These are phyloP conservation scores for Heliocidaris erythrogramma DNA, from an alignment of 35 echinoderm and acorn worm genomes.

Conservation along the genomic window DNA sequence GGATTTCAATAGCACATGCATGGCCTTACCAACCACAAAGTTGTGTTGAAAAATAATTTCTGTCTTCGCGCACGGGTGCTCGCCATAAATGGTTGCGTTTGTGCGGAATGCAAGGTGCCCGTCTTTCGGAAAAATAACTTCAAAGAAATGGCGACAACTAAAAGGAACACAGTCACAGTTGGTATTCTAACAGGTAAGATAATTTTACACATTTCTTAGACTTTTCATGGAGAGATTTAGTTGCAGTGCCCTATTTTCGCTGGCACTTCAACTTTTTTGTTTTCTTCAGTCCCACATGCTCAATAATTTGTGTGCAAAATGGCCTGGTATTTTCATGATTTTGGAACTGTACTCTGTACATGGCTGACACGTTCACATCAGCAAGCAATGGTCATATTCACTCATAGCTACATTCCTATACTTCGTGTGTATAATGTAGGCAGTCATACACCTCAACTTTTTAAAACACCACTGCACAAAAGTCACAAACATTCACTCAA, in stretches of 20 bases:
- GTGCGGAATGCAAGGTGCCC: not conserved
- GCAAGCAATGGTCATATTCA: too few relatives aligned
- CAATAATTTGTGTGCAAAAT: not conserved
- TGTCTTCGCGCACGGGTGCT: not conserved
- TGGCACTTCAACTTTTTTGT: not conserved
- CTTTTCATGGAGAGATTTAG: not conserved
- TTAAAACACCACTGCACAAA: too few relatives aligned
- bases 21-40: not conserved
- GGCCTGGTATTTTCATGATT: not conserved
- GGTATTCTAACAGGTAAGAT: conserved; percentile 39
- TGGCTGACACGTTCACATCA: too few relatives aligned
- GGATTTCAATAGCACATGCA: too few relatives aligned
- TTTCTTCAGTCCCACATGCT: not conserved
- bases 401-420: too few relatives aligned
- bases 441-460: too few relatives aligned
- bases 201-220: not conserved
- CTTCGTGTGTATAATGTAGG: too few relatives aligned
- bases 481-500: too few relatives aligned
- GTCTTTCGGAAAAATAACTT: not conserved
- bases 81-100: conserved; percentile 32
- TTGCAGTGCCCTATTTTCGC: not conserved
- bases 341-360: too few relatives aligned
- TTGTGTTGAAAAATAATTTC: not conserved
- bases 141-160: not conserved
- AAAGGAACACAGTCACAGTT: not conserved